These are phyloP conservation scores for Paralichthys olivaceus DNA, from an alignment of 2,113 vertebrate genomes.

Conservation along the genomic window DNA sequence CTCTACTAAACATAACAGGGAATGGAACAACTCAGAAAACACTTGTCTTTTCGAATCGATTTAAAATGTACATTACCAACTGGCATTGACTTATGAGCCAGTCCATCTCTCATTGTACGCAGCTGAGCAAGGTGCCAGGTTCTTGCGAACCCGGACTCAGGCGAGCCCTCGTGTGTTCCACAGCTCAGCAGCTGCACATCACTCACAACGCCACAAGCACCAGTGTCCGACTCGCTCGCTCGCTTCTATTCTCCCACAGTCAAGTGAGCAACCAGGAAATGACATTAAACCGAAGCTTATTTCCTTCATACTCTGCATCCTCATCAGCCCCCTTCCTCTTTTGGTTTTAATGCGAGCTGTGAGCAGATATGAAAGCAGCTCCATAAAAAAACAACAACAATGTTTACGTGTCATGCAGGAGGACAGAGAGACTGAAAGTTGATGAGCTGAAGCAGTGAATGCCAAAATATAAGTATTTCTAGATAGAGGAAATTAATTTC, in stretches of 20 bases:
- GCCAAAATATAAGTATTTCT: not conserved
- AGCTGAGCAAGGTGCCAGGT: conserved; percentile 67
- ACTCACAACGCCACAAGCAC: conserved; percentile 21
- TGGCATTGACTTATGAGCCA: conserved; percentile 74
- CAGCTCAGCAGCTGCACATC: conserved; percentile 59
- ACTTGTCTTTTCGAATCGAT: not conserved
- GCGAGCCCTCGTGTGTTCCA: conserved; percentile 31
- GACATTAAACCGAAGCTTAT: conserved; percentile 80
- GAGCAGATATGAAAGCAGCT: conserved; percentile 26
- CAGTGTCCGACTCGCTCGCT: conserved; percentile 36
- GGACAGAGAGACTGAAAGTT: not conserved
- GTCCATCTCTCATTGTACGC: conserved; percentile 85
- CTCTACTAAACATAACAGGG: not conserved
- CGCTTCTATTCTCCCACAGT: conserved; percentile 40
- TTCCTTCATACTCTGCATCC: conserved; percentile 74
- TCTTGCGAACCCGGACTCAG: conserved; percentile 73
- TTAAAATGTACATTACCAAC: conserved; percentile 78
- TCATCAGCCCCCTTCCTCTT: conserved; percentile 77
- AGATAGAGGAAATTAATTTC: not conserved
- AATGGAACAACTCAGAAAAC: not conserved
- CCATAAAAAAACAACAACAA: conserved; percentile 24
- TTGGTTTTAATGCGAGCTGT: conserved; percentile 38
- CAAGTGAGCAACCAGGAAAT: conserved; percentile 85
- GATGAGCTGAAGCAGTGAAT: not conserved
- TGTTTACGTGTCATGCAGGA: not conserved